Evolutionary conservation across 1,140 invertebrate species (phyloP).

Genomic region (Papilio machaon): DNA sequence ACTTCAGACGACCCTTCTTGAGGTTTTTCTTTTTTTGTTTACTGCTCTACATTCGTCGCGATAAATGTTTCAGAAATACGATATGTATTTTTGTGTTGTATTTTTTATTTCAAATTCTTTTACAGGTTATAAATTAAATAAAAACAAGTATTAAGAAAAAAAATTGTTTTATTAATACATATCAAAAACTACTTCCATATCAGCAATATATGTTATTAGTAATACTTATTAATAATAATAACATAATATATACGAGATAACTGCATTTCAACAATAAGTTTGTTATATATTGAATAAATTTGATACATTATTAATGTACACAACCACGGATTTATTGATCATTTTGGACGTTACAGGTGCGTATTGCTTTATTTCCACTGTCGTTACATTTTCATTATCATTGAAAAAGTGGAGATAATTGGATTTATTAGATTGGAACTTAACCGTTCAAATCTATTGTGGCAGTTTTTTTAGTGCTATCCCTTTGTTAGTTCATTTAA

Average conservation of each 20-base stretch:
- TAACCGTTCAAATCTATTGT: not conserved
- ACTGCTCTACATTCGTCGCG: slow-evolving; percentile 4
- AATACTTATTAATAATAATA: slow-evolving; percentile 59
- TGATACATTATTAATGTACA: slow-evolving; percentile 20
- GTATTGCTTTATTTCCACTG: not conserved
- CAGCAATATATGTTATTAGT: slow-evolving; percentile 52
- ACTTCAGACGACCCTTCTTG: slow-evolving; percentile 3
- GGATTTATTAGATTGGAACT: not conserved
- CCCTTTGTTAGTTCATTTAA: slow-evolving; percentile 46
- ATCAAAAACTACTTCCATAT: slow-evolving; percentile 59
- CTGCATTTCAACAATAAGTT: slow-evolving; percentile 50
- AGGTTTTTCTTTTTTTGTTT: not conserved
- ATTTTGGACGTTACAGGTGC: slow-evolving; percentile 33
- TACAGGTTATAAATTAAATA: slow-evolving; percentile 27
- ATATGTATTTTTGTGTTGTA: too few relatives aligned
- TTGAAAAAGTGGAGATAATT: not conserved
- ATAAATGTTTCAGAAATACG: not conserved
- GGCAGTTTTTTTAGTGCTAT: not conserved
- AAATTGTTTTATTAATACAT: slow-evolving; percentile 58
- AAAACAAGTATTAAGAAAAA: slow-evolving; percentile 48
- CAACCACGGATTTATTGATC: slow-evolving; percentile 34
- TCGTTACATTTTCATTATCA: not conserved
- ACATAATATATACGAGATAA: slow-evolving; percentile 53
- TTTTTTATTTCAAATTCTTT: not conserved
- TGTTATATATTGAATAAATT: slow-evolving; percentile 30